Percentiles rank a stretch among this genome's conserved stretches.
These are phyloP conservation scores for Trimorus sp. DNA, from an alignment of 2,888 invertebrate genomes.

Conservation along the genomic window DNA sequence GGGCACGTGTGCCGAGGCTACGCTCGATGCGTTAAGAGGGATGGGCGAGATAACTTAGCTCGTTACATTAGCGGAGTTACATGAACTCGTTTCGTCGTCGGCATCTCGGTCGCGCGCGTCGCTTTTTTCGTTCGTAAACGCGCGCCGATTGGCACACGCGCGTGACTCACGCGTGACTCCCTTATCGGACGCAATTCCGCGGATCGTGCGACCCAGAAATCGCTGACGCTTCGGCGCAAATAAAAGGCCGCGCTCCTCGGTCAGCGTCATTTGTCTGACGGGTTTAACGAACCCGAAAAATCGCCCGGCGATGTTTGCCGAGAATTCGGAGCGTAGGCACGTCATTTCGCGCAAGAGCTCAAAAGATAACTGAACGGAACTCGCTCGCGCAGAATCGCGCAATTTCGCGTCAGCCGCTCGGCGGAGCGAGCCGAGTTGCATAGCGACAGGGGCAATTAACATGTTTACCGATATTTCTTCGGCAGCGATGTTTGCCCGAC, in stretches of 20 bases:
- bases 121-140: constrained; percentile 44
- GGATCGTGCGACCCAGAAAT: neutral
- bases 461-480: constrained; percentile 37
- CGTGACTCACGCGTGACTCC: constrained; percentile 45
- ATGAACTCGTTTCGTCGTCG: constrained; percentile 78
- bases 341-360: constrained; percentile 36
- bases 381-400: constrained; percentile 25
- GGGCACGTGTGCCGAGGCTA: constrained; percentile 69
- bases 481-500: constrained; percentile 17
- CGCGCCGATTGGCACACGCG: constrained; percentile 6
- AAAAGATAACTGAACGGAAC: constrained; percentile 15
- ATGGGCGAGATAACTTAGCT: constrained; percentile 80
- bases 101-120: constrained; percentile 36
- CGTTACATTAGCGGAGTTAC: constrained; percentile 78
- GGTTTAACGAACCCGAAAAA: constrained; percentile 70
- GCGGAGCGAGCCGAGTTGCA: constrained; percentile 34
- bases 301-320: constrained; percentile 68
- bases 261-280: constrained; percentile 61
- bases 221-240: constrained; percentile 19
- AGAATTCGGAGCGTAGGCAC: constrained; percentile 39
- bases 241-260: constrained; percentile 34
- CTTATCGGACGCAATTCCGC: constrained; percentile 36
- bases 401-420: constrained; percentile 28
- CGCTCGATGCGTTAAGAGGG: constrained; percentile 78
- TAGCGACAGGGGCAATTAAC: constrained; percentile 46